Evolutionary conservation across 2,113 vertebrate species (phyloP).

Genomic region (Hystrix cristata): DNA sequence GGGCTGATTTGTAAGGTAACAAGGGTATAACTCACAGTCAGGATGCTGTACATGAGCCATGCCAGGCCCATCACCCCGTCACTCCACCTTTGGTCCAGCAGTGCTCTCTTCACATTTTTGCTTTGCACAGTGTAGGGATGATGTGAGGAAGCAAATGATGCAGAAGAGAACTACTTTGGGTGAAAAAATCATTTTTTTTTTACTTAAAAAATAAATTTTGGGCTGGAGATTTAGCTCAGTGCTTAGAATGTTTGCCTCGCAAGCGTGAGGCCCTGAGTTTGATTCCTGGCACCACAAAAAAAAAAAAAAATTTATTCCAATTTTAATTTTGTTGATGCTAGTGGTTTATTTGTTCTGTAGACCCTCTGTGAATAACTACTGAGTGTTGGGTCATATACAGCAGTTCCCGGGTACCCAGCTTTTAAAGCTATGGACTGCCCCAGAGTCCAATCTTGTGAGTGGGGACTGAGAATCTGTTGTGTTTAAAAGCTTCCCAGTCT

Average conservation of each 20-base stretch:
- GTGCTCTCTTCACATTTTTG: background rate
- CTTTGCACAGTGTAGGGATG: background rate
- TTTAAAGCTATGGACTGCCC: background rate
- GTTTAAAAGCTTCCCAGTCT: background rate
- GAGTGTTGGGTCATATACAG: background rate
- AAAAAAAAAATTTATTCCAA: background rate
- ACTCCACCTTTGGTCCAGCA: background rate
- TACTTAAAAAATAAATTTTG: too few relatives aligned
- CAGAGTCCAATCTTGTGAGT: background rate
- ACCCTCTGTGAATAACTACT: background rate
- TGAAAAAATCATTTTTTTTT: background rate
- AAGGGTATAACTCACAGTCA: fast-evolving
- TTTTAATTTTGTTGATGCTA: background rate
- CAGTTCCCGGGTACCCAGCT: background rate
- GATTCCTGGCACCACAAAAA: too few relatives aligned
- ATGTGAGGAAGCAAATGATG: background rate
- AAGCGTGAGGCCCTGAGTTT: too few relatives aligned
- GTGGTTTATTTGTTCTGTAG: background rate
- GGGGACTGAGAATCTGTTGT: background rate
- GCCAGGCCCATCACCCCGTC: too few relatives aligned
- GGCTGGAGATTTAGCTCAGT: too few relatives aligned
- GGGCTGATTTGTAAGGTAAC: background rate
- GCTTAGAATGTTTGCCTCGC: too few relatives aligned
- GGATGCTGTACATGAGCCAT: background rate
- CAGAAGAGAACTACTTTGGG: background rate